These are phyloP conservation scores for Polyommatus icarus DNA, from an alignment of 2,888 invertebrate species.

Conservation along the genomic window DNA sequence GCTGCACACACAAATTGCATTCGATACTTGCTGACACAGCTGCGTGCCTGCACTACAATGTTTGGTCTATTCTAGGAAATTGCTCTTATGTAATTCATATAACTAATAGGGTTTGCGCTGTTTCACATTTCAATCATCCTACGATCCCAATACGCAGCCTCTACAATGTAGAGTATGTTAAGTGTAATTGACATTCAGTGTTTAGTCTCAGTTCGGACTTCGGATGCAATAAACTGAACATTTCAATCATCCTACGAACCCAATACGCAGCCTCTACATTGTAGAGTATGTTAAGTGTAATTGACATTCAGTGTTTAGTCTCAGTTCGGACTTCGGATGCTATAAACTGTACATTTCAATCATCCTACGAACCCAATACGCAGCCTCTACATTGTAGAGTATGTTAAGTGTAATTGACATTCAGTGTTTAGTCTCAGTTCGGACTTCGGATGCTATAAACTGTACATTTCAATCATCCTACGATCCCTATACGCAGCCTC, in stretches of 20 bases:
- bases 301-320: too few relatives aligned
- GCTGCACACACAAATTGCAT: slow-evolving; percentile 73
- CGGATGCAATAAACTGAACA: too few relatives aligned
- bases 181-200: too few relatives aligned
- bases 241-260: too few relatives aligned
- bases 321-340: too few relatives aligned
- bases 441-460: too few relatives aligned
- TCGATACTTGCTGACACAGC: slow-evolving; percentile 66
- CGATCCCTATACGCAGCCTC: too few relatives aligned
- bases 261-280: too few relatives aligned
- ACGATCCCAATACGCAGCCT: not conserved
- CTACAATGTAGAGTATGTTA: not conserved
- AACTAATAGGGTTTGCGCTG: not conserved
- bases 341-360: not conserved
- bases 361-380: not conserved
- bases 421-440: too few relatives aligned
- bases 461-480: too few relatives aligned
- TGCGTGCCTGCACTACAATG: slow-evolving; percentile 47
- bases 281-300: too few relatives aligned
- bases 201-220: too few relatives aligned
- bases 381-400: not conserved
- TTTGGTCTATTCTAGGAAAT: slow-evolving; percentile 59
- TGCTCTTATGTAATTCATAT: slow-evolving; percentile 46
- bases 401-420: not conserved
- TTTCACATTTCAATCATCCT: not conserved